Evolutionary conservation across 2,888 invertebrate genomes (phyloP), one percentile per base, ranked within the genome.

Genomic region (Gymnocheta viridis): DNA sequence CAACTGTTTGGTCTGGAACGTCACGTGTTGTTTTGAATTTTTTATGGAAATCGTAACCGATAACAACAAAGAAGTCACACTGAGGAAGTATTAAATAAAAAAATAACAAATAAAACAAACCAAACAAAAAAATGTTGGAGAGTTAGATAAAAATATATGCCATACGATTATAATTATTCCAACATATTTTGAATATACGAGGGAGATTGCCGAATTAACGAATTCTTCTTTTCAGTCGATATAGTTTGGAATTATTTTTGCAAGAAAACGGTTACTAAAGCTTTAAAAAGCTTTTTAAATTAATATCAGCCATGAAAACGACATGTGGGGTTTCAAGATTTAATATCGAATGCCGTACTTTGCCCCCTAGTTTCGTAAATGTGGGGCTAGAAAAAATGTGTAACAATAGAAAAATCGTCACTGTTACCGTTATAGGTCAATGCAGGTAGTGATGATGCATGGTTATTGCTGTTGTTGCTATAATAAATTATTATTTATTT

Each of bases 61-160:
- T 67, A 76, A 47, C 73, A 62, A 60, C 73, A 62, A 60, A 47
- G n/a, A 72, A 74, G 41, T 64, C 62, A 54, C 62, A 54, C 22
- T 54, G 32, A 47, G 56, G 62, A 38, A 62, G n/a, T 62, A 41
- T 2, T 9, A 22, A 62, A 22, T n/a, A n/a, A 14, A 14, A 47
- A 58, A 19, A 35, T n/a, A n/a, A n/a, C n/a, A n/a, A n/a, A n/a
- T n/a, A n/a, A n/a, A n/a, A n/a, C n/a, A n/a, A n/a, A n/a, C n/a
- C n/a, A n/a, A n/a, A n/a, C 35, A 41, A 29, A 19, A 32, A 35
- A 17, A 41, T n/a, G 6, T 17, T 56, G 9, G 7, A 4, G 54
- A 49, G 2, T 17, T 10, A 56, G 56, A 56, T 56, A 56, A 32
- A 56, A 29, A 56, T 2, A n/a, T 27, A n/a, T 56, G n/a, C 56